Conservation (phyloP, 2,113 vertebrate species). For the Antechinus stuartii region DNA sequence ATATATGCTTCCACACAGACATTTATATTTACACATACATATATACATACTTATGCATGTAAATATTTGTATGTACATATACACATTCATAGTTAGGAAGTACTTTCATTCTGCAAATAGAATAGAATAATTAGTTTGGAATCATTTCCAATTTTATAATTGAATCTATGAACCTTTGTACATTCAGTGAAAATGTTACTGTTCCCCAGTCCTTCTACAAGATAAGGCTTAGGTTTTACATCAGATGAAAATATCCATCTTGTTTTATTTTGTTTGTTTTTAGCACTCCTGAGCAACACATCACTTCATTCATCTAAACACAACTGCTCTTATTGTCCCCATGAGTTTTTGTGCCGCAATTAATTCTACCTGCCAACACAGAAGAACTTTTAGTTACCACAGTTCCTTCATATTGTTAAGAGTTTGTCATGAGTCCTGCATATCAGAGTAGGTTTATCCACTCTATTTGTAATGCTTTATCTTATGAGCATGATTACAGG, state of each 20-base stretch:
- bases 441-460: neutral
- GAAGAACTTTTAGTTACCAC: neutral
- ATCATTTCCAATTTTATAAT: neutral
- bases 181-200: neutral
- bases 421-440: neutral
- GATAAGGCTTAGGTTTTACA: neutral
- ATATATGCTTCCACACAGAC: too few relatives aligned
- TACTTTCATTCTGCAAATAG: neutral
- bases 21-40: too few relatives aligned
- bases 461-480: neutral
- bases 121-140: slow-evolving; percentile 10
- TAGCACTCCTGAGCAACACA: neutral
- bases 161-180: slow-evolving; percentile 3
- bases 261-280: neutral
- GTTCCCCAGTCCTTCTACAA: neutral
- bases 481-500: neutral
- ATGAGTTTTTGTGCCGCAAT: neutral
- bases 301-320: neutral
- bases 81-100: neutral
- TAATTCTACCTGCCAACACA: neutral
- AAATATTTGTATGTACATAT: too few relatives aligned
- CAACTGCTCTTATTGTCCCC: neutral
- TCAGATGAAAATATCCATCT: neutral
- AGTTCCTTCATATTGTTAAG: neutral
- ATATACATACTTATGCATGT: too few relatives aligned